Percentiles rank a stretch among this genome's conserved stretches.
These are phyloP conservation scores for Oryzias woworae DNA, from an alignment of 2,113 vertebrate species.

Conservation along the genomic window DNA sequence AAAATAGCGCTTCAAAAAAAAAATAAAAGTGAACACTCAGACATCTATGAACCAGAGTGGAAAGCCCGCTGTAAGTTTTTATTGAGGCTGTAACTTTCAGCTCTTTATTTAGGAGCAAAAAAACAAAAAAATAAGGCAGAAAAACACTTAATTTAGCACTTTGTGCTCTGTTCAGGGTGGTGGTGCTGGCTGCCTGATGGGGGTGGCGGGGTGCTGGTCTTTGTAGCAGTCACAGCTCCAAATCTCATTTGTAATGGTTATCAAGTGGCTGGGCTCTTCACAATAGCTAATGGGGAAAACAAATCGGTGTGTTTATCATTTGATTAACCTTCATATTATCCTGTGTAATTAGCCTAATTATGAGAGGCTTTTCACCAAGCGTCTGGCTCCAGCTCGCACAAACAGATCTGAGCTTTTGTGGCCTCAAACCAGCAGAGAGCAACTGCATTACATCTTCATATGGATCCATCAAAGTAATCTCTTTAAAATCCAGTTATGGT, in stretches of 20 bases:
- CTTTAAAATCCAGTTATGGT: too few species aligned
- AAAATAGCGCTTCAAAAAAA: slow-evolving; percentile 2
- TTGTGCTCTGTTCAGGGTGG: slow-evolving; percentile 38
- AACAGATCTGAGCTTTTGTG: slow-evolving; percentile 24
- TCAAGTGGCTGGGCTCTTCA: slow-evolving; percentile 67
- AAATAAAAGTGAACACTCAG: neutral
- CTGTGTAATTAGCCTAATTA: slow-evolving; percentile 74
- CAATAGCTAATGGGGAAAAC: slow-evolving; percentile 77
- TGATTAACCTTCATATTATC: slow-evolving; percentile 71
- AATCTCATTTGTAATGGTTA: slow-evolving; percentile 76
- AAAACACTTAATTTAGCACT: neutral
- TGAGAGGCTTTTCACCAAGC: slow-evolving; percentile 40
- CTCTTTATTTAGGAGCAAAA: neutral
- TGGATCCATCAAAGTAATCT: too few species aligned
- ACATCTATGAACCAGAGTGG: neutral
- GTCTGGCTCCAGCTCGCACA: slow-evolving; percentile 31
- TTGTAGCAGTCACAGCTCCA: slow-evolving; percentile 69
- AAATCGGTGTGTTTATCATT: slow-evolving; percentile 72
- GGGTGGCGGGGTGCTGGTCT: slow-evolving; percentile 36
- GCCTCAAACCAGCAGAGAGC: slow-evolving; percentile 14
- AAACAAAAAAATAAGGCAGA: neutral
- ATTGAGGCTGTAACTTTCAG: too few species aligned
- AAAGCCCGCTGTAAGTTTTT: neutral
- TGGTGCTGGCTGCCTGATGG: slow-evolving; percentile 15
- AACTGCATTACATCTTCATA: too few species aligned